These are phyloP conservation scores for Setophaga petechia DNA, from an alignment of 2,113 vertebrate species.

Conservation along the genomic window DNA sequence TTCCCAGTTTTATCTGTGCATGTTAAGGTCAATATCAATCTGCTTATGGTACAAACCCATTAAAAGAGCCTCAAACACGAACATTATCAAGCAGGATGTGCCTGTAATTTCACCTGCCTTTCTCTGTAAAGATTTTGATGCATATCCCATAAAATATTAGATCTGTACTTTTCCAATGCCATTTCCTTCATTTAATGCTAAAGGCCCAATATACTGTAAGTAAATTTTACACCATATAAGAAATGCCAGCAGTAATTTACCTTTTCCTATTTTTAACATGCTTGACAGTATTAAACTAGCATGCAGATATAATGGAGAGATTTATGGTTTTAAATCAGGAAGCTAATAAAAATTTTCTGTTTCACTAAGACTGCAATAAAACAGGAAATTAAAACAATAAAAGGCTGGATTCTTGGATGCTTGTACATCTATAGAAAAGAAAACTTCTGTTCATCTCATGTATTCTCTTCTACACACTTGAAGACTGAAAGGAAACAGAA, in stretches of 20 bases:
- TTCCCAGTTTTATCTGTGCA: not conserved
- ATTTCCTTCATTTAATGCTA: not conserved
- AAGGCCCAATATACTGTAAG: not conserved
- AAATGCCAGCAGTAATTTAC: not conserved
- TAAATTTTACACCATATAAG: not conserved
- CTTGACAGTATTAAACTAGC: not conserved
- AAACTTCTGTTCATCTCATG: not conserved
- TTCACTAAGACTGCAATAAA: not conserved
- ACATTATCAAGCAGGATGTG: not conserved
- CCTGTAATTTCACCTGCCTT: not conserved
- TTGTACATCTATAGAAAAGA: not conserved
- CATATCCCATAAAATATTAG: not conserved
- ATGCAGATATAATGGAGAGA: not conserved
- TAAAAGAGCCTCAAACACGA: not conserved
- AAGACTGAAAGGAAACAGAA: not conserved
- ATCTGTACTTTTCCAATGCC: not conserved
- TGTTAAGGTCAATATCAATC: slow-evolving; percentile 2
- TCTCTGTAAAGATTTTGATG: not conserved
- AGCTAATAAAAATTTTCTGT: not conserved
- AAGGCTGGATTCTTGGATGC: not conserved
- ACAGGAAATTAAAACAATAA: not conserved
- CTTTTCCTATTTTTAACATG: not conserved
- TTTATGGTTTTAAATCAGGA: not conserved
- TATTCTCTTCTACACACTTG: not conserved
- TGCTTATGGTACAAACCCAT: not conserved